Evolutionary conservation across 2,888 invertebrate species (phyloP).

Genomic region (Polymixis lichenea): DNA sequence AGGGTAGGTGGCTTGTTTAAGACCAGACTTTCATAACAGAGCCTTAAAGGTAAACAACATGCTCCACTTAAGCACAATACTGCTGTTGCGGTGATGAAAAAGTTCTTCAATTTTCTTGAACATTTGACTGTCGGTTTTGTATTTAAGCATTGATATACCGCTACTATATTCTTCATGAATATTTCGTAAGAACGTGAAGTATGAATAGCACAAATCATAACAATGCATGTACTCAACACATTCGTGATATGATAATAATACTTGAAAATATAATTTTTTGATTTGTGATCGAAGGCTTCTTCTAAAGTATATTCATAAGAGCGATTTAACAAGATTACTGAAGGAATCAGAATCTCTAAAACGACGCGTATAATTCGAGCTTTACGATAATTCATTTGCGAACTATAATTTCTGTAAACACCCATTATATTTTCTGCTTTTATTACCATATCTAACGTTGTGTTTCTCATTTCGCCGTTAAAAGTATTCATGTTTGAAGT

Average conservation of each 20-base stretch:
- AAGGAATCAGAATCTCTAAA: too few relatives aligned
- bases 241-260: neutral
- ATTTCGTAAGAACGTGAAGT: constrained; percentile 4
- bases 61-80: neutral
- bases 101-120: neutral
- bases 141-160: neutral
- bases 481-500: neutral
- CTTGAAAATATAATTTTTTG: too few relatives aligned
- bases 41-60: neutral
- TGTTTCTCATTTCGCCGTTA: neutral
- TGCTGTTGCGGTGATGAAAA: neutral
- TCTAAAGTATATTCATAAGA: too few relatives aligned
- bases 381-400: too few relatives aligned
- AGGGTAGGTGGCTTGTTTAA: neutral
- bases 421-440: neutral
- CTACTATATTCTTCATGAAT: neutral
- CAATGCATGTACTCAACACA: neutral
- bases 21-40: fast-evolving
- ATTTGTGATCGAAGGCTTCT: too few relatives aligned
- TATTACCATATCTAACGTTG: constrained; percentile 1
- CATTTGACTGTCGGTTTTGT: neutral
- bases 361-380: too few relatives aligned
- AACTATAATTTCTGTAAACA: too few relatives aligned
- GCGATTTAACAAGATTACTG: too few relatives aligned
- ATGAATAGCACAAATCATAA: constrained; percentile 9